Base-by-base conservation (phyloP, 1,140 invertebrate genomes). In the Bombus consobrinus region DNA sequence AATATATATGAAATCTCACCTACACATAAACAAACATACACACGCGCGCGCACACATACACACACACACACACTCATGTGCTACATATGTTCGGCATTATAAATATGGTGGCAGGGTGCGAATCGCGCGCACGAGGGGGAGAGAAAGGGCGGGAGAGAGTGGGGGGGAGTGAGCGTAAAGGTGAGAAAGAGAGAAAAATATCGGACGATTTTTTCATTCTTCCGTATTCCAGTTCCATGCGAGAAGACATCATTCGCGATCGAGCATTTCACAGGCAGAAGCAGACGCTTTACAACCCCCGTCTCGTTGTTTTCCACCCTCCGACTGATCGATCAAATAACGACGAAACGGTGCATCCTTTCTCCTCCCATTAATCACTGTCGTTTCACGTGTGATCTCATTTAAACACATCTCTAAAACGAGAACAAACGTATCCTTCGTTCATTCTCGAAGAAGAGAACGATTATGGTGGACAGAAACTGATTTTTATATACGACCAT, bases 81-180 rank as follows among this genome's bases (percentile, higher is more conserved):
- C 28, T 89, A 28, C 64, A 79, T 84, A 90, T 85, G 84, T 87
- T 89, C 86, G 74, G 86, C 86, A 80, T 89, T 87, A 68, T 34
- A 53, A 64, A 62, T 43, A 18, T 8, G 83, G 18, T 43, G 82
- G 88, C 89, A 88, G 88, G 88, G 86, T 88, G 86, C 81, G 73
- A 89, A 87, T 86, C 66, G 34, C 59, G 59, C 47, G 59, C 59
- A 79, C 74, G 39, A 66, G 84, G 64, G 34, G 47, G 85, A 78
- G 69, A 87, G 79, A 88, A 84, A 90, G 82, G 76, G 81, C 57
- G 85, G 62, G 82, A 75, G 78, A 85, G 80, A 77, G 71, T 76
- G 84, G 71, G 81, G 62, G 68, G n/a, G 82, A 89, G 71, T 34
- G 86, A 68, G 81, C 25, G 47, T 34, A 79, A 68, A 15, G 39